Base-by-base conservation (phyloP, 2,113 vertebrate genomes). In the Pristiophorus japonicus region DNA sequence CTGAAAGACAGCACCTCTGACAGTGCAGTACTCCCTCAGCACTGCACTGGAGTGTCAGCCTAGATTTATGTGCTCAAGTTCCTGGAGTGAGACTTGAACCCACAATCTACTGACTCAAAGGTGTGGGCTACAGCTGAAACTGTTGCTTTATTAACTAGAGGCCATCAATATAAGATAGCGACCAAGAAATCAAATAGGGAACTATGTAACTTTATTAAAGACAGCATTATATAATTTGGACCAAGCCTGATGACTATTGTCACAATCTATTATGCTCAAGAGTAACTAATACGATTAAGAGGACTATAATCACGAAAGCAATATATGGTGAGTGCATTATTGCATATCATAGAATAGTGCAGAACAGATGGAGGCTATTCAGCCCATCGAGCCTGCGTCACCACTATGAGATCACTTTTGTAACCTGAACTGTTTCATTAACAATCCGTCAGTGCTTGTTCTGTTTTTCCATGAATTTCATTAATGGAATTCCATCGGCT, bases 181-280 rank as follows among this genome's bases (percentile, higher is more conserved):
- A n/a, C n/a, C n/a, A n/a, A n/a, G n/a, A n/a, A n/a, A n/a, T n/a
- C n/a, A n/a, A n/a, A n/a, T n/a, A n/a, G n/a, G n/a, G n/a, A n/a
- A n/a, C n/a, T n/a, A 88, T 88, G 12, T 55, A 85, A 24, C 47
- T 85, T 88, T 55, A 88, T 88, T 10, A 88, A 88, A 88, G 85
- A 30, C 24, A 88, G 47, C 8, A 91, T 18, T 91, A 34, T 90
- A 59, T 90, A 87, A 51, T 81, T 81, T 81, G n/a, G 75, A 81
- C n/a, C 75, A 42, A 38, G 14, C n/a, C 16, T 81, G 75, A 81
- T 81, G 18, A 42, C 16, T 81, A 20, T 42, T 81, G 51, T 88
- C 30, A 11, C 47, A 27, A 55, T 27, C 47, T 88, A 11, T 34
- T 85, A 22, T 87, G 42, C 10, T 87, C 84, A 24, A 51, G 45